phyloP scores from a whole-genome alignment of 2,797 vertebrate genomes.

The Clarias pachynema region DNA sequence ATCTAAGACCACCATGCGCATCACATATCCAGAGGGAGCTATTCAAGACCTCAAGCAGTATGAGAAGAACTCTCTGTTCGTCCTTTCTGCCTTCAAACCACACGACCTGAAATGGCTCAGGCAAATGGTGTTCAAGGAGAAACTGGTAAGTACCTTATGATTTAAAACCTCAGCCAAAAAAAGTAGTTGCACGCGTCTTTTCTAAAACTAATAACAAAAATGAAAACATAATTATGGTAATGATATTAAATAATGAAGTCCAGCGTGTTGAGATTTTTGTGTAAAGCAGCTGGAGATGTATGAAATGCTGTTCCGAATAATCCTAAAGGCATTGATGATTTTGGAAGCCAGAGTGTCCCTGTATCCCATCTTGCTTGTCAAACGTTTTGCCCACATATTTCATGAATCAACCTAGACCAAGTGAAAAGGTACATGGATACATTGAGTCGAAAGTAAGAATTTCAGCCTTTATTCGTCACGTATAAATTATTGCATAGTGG shows the following conservation, averaged over 20 bases:
- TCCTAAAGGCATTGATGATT: neutral
- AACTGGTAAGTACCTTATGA: constrained; percentile 81
- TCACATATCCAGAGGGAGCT: constrained; percentile 97
- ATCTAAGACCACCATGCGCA: constrained; percentile 93
- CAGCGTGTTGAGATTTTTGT: neutral
- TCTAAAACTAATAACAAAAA: neutral
- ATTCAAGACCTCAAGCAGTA: constrained; percentile 91
- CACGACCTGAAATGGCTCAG: constrained; percentile 96
- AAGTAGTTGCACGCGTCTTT: neutral
- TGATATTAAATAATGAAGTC: neutral
- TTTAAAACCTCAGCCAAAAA: neutral
- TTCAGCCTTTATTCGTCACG: too few species aligned
- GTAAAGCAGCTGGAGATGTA: neutral
- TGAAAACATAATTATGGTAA: neutral
- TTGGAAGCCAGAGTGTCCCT: neutral
- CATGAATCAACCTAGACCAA: neutral
- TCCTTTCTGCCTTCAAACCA: constrained; percentile 95
- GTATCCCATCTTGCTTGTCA: neutral
- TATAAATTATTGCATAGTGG: too few species aligned
- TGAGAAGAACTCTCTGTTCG: constrained; percentile 92
- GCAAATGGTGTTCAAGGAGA: constrained; percentile 95
- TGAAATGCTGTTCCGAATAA: neutral
- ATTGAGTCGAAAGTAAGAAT: too few species aligned
- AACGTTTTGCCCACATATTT: neutral
- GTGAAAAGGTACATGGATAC: neutral